A percentile compares a stretch with the other conserved stretches of the same genome.
Conservation (phyloP, 2,113 vertebrate genomes). For the Rhinogobius similis region DNA sequence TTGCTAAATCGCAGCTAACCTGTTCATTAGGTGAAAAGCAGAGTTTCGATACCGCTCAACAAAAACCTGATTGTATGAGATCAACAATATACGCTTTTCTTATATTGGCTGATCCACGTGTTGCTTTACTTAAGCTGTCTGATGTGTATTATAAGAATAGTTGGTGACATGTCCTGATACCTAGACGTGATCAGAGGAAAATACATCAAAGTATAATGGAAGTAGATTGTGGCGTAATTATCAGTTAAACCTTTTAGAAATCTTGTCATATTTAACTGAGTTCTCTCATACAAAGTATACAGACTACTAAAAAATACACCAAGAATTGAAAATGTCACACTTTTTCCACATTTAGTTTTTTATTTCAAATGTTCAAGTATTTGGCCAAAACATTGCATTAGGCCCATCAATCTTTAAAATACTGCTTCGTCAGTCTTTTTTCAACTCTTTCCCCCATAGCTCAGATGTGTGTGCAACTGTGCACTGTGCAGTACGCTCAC, state of each 20-base stretch:
- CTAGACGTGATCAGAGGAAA: slow-evolving; percentile 3
- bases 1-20: slow-evolving; percentile 57
- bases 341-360: background rate
- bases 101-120: background rate
- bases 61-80: background rate
- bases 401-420: background rate
- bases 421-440: background rate
- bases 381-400: background rate
- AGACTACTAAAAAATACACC: background rate
- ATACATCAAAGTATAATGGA: too few relatives aligned
- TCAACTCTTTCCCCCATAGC: slow-evolving; percentile 8
- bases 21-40: slow-evolving; percentile 37
- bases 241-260: background rate
- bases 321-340: background rate
- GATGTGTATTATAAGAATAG: background rate
- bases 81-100: background rate
- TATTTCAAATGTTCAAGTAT: background rate
- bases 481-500: slow-evolving; percentile 3
- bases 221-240: background rate
- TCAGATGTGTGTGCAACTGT: slow-evolving; percentile 10
- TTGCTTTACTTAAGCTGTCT: background rate
- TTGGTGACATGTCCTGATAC: background rate
- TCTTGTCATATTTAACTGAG: background rate
- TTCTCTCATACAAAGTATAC: background rate
- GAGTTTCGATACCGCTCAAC: slow-evolving; percentile 47